These are phyloP conservation scores for Pterobdella sp. DNA, from an alignment of 2,888 invertebrate genomes.

Conservation along the genomic window DNA sequence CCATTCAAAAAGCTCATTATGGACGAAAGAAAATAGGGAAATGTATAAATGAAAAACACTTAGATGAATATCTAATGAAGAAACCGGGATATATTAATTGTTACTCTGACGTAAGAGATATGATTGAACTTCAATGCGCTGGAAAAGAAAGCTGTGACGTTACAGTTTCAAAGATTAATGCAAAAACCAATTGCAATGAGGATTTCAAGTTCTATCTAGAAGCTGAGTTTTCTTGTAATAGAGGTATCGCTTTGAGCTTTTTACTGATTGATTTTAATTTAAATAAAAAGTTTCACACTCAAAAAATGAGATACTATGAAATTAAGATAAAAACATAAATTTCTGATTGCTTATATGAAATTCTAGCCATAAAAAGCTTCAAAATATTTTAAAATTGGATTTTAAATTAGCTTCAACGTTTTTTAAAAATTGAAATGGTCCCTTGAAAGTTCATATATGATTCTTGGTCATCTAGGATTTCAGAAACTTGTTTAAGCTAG, in stretches of 20 bases:
- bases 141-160: constrained; percentile 14
- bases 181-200: constrained; percentile 13
- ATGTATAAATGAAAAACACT: constrained; percentile 11
- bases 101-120: constrained; percentile 20
- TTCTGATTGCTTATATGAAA: too few species aligned
- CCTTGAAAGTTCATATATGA: too few species aligned
- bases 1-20: constrained; percentile 11
- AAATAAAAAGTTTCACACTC: too few species aligned
- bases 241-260: too few species aligned
- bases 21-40: constrained; percentile 11
- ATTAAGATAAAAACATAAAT: too few species aligned
- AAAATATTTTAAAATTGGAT: neutral
- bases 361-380: too few species aligned
- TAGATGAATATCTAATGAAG: neutral
- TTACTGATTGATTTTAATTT: too few species aligned
- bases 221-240: neutral
- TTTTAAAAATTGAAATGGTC: neutral
- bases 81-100: constrained; percentile 12
- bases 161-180: constrained; percentile 8
- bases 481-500: too few species aligned
- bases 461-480: too few species aligned
- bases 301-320: too few species aligned
- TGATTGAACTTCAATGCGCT: constrained; percentile 23
- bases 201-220: constrained; percentile 1
- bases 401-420: neutral